Base-by-base conservation (phyloP, 2,888 invertebrate genomes). In the Masnerella sp. region DNA sequence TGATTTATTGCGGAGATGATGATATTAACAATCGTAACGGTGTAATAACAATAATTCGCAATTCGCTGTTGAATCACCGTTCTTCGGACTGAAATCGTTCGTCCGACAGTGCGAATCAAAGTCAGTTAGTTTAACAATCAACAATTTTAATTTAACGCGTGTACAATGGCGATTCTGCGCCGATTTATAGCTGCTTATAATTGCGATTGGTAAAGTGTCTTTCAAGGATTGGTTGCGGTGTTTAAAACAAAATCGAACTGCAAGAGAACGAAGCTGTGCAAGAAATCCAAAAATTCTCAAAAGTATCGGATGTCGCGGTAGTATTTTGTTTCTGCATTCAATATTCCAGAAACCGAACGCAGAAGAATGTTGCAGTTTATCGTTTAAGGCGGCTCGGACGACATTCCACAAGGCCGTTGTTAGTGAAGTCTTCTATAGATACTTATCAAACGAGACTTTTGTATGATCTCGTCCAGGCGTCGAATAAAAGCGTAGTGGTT, bases 371-470 rank as follows among this genome's bases (percentile, higher is more conserved):
- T 56, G 58, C 36, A 62, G 69, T 61, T 77, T 78, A 75, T 77
- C 74, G 68, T 58, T 58, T 69, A 61, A 74, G 75, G 71, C 72
- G 58, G 74, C 64, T 70, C 61, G 28, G 30, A 51, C 42, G 54
- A 75, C 78, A 80, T 78, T 79, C 79, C 77, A 73, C 72, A 40
- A 74, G 61, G 72, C 74, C 68, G 56, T 80, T 78, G 73, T 76
- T 68, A 69, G 59, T 43, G 61, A 54, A 64, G 72, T 51, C 52
- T 71, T 67, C 65, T 77, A 75, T 80, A 79, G 75, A 74, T 80
- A 78, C 69, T 80, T 78, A 78, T 80, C 78, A 78, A 68, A 80
- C 78, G 79, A 78, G 69, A 74, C 79, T 82, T 82, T 83, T 83
- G 81, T 82, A 78, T 75, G 71, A 74, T 76, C 80, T 80, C 80